Evolutionary conservation across 2,888 invertebrate genomes (phyloP).

Genomic region (Heteromurus nitidus): DNA sequence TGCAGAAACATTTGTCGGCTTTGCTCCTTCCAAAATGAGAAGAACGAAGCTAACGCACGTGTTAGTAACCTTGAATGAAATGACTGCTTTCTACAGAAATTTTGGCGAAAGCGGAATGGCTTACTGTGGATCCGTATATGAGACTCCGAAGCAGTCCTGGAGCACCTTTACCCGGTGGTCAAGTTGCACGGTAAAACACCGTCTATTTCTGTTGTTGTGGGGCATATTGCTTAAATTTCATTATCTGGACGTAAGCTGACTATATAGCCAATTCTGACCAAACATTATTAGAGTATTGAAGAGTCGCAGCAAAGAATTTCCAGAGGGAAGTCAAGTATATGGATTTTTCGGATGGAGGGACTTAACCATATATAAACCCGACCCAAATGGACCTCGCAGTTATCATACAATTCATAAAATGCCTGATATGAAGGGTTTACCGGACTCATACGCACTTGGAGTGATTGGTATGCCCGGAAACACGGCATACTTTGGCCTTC

Average conservation of each 20-base stretch:
- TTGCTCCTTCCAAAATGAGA: no score
- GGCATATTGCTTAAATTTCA: no score
- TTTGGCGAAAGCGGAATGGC: constrained; percentile 81
- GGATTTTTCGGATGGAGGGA: constrained; percentile 84
- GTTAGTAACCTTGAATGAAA: neutral
- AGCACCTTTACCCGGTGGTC: constrained; percentile 82
- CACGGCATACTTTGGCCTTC: constrained; percentile 85
- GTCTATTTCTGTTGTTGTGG: neutral
- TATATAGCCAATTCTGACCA: no score
- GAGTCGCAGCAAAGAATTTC: constrained; percentile 81
- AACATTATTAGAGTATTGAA: constrained; percentile 80
- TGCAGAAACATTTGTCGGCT: neutral
- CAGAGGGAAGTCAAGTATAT: constrained; percentile 81
- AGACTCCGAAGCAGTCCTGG: constrained; percentile 77
- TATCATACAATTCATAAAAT: constrained; percentile 30
- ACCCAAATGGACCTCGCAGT: constrained; percentile 26
- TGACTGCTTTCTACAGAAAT: constrained; percentile 75
- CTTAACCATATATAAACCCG: constrained; percentile 54
- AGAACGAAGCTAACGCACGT: neutral
- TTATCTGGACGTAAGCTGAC: no score
- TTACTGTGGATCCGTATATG: constrained; percentile 87
- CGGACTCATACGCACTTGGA: constrained; percentile 71
- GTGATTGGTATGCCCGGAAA: constrained; percentile 66
- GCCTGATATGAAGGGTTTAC: constrained; percentile 72
- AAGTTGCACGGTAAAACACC: constrained; percentile 81